These are phyloP conservation scores for Narcine bancroftii DNA, from an alignment of 2,113 vertebrate species.

Conservation along the genomic window DNA sequence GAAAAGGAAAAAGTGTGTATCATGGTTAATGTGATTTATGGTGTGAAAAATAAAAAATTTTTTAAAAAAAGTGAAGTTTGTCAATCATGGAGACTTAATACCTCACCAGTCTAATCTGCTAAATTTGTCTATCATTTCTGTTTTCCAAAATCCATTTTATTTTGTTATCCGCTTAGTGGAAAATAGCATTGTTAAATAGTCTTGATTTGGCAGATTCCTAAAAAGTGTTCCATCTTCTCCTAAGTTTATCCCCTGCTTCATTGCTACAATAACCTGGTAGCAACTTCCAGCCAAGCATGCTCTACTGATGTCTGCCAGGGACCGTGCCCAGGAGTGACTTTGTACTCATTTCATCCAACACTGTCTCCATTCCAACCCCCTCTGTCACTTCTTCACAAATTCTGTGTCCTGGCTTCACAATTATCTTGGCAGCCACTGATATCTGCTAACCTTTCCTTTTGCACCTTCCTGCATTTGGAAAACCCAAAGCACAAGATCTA, in stretches of 20 bases:
- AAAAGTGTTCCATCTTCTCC: not conserved
- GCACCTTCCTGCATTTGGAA: not conserved
- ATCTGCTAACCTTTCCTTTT: not conserved
- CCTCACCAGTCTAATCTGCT: not conserved
- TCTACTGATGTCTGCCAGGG: not conserved
- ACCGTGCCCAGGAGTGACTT: not conserved
- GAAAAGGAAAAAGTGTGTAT: too few species aligned
- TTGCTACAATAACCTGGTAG: too few species aligned
- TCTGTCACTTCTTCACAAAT: not conserved
- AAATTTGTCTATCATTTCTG: not conserved
- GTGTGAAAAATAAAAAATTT: too few species aligned
- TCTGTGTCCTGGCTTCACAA: not conserved
- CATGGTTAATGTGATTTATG: too few species aligned
- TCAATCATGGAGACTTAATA: not conserved
- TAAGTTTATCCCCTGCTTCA: not conserved
- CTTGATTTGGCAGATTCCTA: not conserved
- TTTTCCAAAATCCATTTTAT: not conserved
- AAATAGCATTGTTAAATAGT: not conserved
- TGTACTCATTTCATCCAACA: not conserved
- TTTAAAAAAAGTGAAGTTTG: too few species aligned
- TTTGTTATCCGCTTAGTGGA: not conserved
- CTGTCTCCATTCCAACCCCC: not conserved
- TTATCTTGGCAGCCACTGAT: not conserved
- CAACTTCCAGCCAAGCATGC: not conserved
- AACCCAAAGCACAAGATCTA: not conserved